Base-by-base conservation (phyloP, 1,140 invertebrate species). In the Littorina saxatilis region DNA sequence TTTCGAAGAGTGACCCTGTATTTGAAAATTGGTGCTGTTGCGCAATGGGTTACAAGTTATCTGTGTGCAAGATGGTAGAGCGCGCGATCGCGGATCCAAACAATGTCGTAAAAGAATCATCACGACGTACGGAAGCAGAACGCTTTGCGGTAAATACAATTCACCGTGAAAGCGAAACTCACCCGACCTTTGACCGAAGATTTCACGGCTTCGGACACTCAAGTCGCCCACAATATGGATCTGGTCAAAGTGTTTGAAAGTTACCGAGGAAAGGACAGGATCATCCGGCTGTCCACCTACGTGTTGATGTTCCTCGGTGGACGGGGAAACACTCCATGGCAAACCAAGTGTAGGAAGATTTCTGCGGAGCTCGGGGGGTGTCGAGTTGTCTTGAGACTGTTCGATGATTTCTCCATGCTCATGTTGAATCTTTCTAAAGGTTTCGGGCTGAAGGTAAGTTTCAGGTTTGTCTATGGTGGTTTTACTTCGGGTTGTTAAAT, bases 331-430 rank as follows among this genome's bases (percentile, higher is more conserved):
- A 90, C 93, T 81, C 90, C 92, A 4, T 94, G 92, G 47, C 92
- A 94, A 2, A 92, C 93, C 39, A 94, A 94, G 81, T 94, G 95
- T 29, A 92, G 93, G 70, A 93, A 89, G 43, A 93, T 96, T 84
- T 94, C 95, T 82, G 94, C 94, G 13, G 94, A 95, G 87, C 93
- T 96, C 86, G 95, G 95, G 61, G 94, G 92, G 13, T 89, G 88
- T 79, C 91, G 96, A 85, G 94, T 95, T 3, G 94, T 95, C 58
- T 90, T 96, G 52, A 93, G 96, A 82, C 92, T 97, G 52, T 94
- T 96, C 73, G 96, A 96, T 93, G 96, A 96, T 86, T 93, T 96
- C 84, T 95, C 96, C 11, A 95, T 95, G 93, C 90, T 96, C 79
- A 70, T 86, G 9, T 74, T 84, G 23, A 90, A 87, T 76, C 79